A percentile compares a stretch with the other conserved stretches of the same genome.
These are phyloP conservation scores for Reinhardtius hippoglossoides DNA, from an alignment of 2,113 vertebrate genomes.

Conservation along the genomic window DNA sequence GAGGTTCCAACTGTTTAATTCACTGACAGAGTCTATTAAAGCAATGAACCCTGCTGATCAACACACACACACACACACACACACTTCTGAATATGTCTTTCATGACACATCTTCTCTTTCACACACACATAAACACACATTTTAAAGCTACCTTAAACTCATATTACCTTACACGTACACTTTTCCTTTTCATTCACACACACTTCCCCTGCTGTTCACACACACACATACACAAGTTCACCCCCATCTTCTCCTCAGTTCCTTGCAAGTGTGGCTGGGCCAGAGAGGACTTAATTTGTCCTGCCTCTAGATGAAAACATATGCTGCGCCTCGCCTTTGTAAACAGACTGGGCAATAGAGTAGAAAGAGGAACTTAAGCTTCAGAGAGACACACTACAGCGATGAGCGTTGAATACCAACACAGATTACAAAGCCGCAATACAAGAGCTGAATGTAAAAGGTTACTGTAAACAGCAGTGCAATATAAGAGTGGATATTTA, in stretches of 20 bases:
- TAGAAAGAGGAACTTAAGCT: conserved; percentile 52
- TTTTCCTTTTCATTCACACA: not conserved
- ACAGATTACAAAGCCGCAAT: conserved; percentile 35
- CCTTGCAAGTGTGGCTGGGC: conserved; percentile 29
- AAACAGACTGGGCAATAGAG: conserved; percentile 56
- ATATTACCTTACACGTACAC: too few species aligned
- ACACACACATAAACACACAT: too few species aligned
- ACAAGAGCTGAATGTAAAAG: conserved; percentile 56
- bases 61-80: not conserved
- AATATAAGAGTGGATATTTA: conserved; percentile 28
- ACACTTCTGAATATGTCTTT: too few species aligned
- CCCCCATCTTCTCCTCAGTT: not conserved
- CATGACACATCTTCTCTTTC: too few species aligned
- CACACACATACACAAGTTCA: not conserved
- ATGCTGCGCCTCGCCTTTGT: conserved; percentile 50
- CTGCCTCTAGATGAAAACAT: conserved; percentile 63
- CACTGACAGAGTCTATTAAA: conserved; percentile 56
- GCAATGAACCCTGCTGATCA: conserved; percentile 27
- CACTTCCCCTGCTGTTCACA: not conserved
- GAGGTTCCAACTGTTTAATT: conserved; percentile 56
- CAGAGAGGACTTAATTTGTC: conserved; percentile 67
- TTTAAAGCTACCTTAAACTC: too few species aligned
- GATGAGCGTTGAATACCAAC: conserved; percentile 56
- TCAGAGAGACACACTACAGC: conserved; percentile 32
- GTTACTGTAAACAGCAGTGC: conserved; percentile 39